Evolutionary conservation across 1,140 invertebrate genomes (phyloP).

Genomic region (Pseudomyrmex cubaensis): DNA sequence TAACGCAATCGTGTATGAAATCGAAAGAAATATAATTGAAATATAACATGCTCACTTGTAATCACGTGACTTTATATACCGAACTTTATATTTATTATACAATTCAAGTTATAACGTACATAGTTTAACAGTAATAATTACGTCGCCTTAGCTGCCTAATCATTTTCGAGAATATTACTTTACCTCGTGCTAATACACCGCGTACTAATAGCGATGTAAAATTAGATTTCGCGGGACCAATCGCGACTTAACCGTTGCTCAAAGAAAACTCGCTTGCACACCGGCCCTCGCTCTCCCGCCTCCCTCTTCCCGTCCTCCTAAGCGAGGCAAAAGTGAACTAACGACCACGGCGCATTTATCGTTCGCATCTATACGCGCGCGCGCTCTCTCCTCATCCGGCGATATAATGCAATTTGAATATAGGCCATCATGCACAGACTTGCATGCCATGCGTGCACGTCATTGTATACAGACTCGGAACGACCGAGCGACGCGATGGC

Average conservation of each 20-base stretch:
- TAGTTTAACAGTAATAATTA: background rate
- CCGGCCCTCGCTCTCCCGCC: background rate
- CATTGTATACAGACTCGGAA: constrained; percentile 54
- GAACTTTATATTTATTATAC: too few relatives aligned
- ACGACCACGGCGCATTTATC: constrained; percentile 47
- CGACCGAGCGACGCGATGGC: constrained; percentile 22
- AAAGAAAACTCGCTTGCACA: constrained; percentile 35
- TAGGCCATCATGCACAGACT: constrained; percentile 61
- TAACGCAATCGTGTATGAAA: too few relatives aligned
- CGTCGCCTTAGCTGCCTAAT: background rate
- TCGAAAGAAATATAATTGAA: too few relatives aligned
- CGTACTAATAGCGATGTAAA: background rate
- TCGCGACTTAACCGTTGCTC: constrained; percentile 31
- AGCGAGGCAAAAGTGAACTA: constrained; percentile 52
- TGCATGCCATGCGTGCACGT: constrained; percentile 61
- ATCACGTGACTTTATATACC: too few relatives aligned
- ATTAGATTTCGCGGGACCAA: constrained; percentile 38
- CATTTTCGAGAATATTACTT: constrained; percentile 4
- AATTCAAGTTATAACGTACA: too few relatives aligned
- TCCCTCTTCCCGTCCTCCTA: too few relatives aligned
- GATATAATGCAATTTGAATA: constrained; percentile 64
- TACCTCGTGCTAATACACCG: background rate
- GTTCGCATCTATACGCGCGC: constrained; percentile 46
- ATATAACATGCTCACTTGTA: too few relatives aligned
- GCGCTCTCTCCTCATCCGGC: constrained; percentile 42